phyloP scores from a whole-genome alignment of 2,888 invertebrate genomes.

The Macaria liturata region DNA sequence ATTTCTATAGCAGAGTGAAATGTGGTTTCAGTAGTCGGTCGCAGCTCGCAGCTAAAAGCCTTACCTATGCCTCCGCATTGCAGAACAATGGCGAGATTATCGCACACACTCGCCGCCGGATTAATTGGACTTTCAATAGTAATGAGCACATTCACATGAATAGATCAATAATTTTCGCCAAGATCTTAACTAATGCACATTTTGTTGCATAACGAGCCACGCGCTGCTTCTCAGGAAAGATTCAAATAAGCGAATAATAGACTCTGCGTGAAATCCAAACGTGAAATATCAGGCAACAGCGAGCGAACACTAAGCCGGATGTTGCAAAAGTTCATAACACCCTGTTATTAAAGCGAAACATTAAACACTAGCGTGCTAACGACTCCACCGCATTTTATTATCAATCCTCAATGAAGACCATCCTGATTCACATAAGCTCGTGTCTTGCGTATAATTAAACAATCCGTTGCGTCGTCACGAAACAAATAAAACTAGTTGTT shows the following conservation, averaged over 20 bases:
- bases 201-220: constrained; percentile 28
- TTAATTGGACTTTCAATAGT: constrained; percentile 33
- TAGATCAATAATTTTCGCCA: constrained; percentile 40
- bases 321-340: not conserved
- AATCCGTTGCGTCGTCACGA: constrained; percentile 49
- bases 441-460: constrained; percentile 36
- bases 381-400: constrained; percentile 17
- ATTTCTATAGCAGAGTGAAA: constrained; percentile 23
- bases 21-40: constrained; percentile 25
- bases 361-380: constrained; percentile 18
- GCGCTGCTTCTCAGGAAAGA: constrained; percentile 1
- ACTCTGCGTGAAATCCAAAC: too few relatives aligned
- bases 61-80: constrained; percentile 31
- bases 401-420: constrained; percentile 23
- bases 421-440: constrained; percentile 27
- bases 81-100: constrained; percentile 43
- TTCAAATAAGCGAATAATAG: not conserved
- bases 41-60: constrained; percentile 27
- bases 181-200: constrained; percentile 39
- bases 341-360: constrained; percentile 9
- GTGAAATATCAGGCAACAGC: too few relatives aligned
- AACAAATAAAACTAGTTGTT: constrained; percentile 43
- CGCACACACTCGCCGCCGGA: constrained; percentile 31
- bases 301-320: too few relatives aligned
- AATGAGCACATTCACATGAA: constrained; percentile 41